Evolutionary conservation across 2,888 invertebrate species (phyloP), one percentile per base, ranked within the genome.

Genomic region (Caenorhabditis sp.): DNA sequence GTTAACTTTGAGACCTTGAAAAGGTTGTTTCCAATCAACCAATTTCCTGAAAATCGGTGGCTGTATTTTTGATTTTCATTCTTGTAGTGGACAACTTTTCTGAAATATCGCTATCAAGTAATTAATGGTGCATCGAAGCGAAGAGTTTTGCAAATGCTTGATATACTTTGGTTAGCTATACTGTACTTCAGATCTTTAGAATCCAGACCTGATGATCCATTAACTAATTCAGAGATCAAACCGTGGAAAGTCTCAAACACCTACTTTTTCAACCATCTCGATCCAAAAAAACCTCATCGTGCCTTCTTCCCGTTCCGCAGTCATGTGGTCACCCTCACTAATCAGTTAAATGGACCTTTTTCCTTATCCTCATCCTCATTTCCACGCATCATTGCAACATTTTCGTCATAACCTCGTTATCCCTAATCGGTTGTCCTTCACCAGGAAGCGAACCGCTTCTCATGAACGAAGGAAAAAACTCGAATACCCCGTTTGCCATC

Each of bases 401-500:
- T 77, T 76, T 70, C 63, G 77, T 77, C 77, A 77, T 77, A 77
- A 77, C 77, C 77, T 70, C 63, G 77, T 70, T 77, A 77, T 54
- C 61, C 77, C 70, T 58, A 69, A 70, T 77, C 77, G 47, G 61
- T 70, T 44, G 16, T 44, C 63, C 22, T 38, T 63, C 61, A 63
- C 63, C 63, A 44, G 63, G 63, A 63, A 63, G 44, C 26, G 63
- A 63, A 63, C 63, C 63, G 63, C 63, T 63, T 63, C 63, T 63
- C 61, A 26, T 38, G 58, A 59, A 56, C 38, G 54, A 56, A 49
- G 44, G 19, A 61, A 76, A 76, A 77, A 77, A 77, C 77, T 70
- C 77, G 77, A 77, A 77, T 70, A 77, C 77, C n/a, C n/a, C 63
- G 77, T 77, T 77, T 77, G 77, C 77, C 77, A 77, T 77, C 38